phyloP scores from a whole-genome alignment of 1,140 invertebrate species.

The Euura lappo region DNA sequence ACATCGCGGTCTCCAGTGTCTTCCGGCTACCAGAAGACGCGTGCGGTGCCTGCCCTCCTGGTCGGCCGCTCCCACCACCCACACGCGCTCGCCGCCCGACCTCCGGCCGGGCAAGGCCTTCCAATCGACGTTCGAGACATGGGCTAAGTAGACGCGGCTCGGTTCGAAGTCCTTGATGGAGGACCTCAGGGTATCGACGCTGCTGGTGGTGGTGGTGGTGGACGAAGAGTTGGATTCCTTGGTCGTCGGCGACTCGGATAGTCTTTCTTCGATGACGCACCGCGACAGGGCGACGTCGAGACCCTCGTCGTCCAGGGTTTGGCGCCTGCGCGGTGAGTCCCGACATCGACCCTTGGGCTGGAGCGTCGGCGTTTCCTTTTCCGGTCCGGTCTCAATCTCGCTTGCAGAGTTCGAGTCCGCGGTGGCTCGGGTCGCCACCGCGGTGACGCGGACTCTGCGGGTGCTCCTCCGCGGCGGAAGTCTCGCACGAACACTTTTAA shows the following conservation, averaged over 20 bases:
- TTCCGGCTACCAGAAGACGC: slow-evolving; percentile 58
- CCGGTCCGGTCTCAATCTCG: slow-evolving; percentile 25
- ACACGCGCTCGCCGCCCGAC: slow-evolving; percentile 48
- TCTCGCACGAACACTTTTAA: slow-evolving; percentile 38
- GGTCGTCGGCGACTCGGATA: slow-evolving; percentile 15
- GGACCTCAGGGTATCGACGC: slow-evolving; percentile 38
- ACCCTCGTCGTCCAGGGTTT: slow-evolving; percentile 25
- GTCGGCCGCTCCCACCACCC: slow-evolving; percentile 61
- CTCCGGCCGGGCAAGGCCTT: slow-evolving; percentile 56
- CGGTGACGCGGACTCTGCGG: slow-evolving; percentile 19
- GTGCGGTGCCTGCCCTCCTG: slow-evolving; percentile 60
- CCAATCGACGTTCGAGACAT: slow-evolving; percentile 59
- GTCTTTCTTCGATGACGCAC: slow-evolving; percentile 22
- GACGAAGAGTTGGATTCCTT: slow-evolving; percentile 7
- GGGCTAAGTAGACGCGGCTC: slow-evolving; percentile 58
- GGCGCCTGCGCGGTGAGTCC: slow-evolving; percentile 46
- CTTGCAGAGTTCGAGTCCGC: neutral
- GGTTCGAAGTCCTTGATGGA: slow-evolving; percentile 51
- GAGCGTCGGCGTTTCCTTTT: slow-evolving; percentile 17
- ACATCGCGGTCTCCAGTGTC: slow-evolving; percentile 60
- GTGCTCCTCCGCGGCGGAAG: slow-evolving; percentile 29
- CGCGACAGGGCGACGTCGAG: slow-evolving; percentile 31
- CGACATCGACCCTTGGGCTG: slow-evolving; percentile 46
- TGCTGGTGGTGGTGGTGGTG: slow-evolving; percentile 13
- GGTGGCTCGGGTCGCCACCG: neutral